Evolutionary conservation across 1,140 invertebrate species (phyloP), one percentile per base, ranked within the genome.

Genomic region (Cotesia typhae): DNA sequence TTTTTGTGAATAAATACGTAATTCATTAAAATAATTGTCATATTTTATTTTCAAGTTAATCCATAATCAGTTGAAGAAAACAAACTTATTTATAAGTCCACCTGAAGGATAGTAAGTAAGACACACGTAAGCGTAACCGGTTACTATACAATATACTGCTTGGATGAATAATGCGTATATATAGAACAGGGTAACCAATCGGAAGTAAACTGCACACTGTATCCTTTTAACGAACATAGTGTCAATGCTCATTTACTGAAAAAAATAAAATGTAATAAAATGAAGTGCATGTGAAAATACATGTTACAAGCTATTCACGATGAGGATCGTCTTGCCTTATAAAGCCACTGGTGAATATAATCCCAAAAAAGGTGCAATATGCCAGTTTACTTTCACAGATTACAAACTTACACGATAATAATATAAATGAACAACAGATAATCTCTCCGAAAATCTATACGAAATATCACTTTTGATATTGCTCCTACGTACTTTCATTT

Each of bases 161-260:
- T 71, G 53, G 52, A 71, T 71, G 63, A 71, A 71, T 71, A 71
- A 71, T 71, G 52, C 70, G 36, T 63, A 66, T 28, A 28, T 36
- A 53, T 37, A 60, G 20, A 47, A 55, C 47, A 52, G 68, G 57
- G 47, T 51, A 63, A 63, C 20, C 28, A 61, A 71, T 65, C 70
- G 70, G 70, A 71, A 71, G 70, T 71, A 35, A 51, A 52, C 70
- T 41, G 64, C 70, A 38, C 35, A 52, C 70, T 28, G 64, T 61
- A 61, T 61, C 70, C 70, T 52, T 71, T 65, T 65, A 64, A 71
- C 61, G 70, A 47, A 9, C 41, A 47, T 6, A 71, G 63, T 71
- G 70, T 71, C 70, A 71, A 71, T 71, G 70, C 66, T 71, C 70
- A 71, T 71, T 66, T 65, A 63, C 61, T 37, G 51, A 53, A 52